A percentile compares a stretch with the other conserved stretches of the same genome.
These are phyloP conservation scores for Chalcis sispes DNA, from an alignment of 2,888 invertebrate genomes.

Conservation along the genomic window DNA sequence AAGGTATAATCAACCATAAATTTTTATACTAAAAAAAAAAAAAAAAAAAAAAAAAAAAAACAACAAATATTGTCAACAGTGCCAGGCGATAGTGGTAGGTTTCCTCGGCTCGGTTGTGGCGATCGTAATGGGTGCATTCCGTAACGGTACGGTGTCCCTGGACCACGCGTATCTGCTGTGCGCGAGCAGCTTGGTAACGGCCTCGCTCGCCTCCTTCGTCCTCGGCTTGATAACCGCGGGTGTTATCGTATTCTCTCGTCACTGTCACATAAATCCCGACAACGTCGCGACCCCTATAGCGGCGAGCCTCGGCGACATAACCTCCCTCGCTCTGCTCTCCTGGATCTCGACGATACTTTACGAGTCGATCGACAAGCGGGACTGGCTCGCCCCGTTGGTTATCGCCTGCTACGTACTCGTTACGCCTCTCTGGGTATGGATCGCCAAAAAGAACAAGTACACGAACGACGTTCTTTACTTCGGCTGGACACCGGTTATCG, in stretches of 20 bases:
- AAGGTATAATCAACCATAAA: too few species aligned
- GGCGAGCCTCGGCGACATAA: slow-evolving; percentile 88
- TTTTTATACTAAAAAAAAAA: too few species aligned
- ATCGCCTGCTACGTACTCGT: slow-evolving; percentile 81
- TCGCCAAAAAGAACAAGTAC: slow-evolving; percentile 83
- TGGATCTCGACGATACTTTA: slow-evolving; percentile 80
- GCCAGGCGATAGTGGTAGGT: slow-evolving; percentile 85
- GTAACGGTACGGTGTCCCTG: slow-evolving; percentile 80
- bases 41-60: too few species aligned
- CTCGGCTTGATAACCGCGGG: slow-evolving; percentile 84
- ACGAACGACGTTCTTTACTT: slow-evolving; percentile 83
- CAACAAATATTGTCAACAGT: slow-evolving; percentile 77
- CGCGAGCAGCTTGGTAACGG: slow-evolving; percentile 86
- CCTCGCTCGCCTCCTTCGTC: slow-evolving; percentile 85
- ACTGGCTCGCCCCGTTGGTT: slow-evolving; percentile 82
- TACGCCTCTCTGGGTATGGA: slow-evolving; percentile 85
- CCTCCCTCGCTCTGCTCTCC: slow-evolving; percentile 81
- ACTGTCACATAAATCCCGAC: slow-evolving; percentile 86
- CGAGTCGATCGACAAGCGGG: slow-evolving; percentile 79
- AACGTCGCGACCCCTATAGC: slow-evolving; percentile 89
- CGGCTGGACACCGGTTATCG: slow-evolving; percentile 88
- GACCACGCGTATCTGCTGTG: slow-evolving; percentile 84
- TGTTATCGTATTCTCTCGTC: slow-evolving; percentile 83
- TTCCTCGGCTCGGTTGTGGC: slow-evolving; percentile 84
- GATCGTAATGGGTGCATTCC: slow-evolving; percentile 82